Evolutionary conservation across 2,888 invertebrate genomes (phyloP), one percentile per base, ranked within the genome.

Genomic region (Drosophila nigritarsus): DNA sequence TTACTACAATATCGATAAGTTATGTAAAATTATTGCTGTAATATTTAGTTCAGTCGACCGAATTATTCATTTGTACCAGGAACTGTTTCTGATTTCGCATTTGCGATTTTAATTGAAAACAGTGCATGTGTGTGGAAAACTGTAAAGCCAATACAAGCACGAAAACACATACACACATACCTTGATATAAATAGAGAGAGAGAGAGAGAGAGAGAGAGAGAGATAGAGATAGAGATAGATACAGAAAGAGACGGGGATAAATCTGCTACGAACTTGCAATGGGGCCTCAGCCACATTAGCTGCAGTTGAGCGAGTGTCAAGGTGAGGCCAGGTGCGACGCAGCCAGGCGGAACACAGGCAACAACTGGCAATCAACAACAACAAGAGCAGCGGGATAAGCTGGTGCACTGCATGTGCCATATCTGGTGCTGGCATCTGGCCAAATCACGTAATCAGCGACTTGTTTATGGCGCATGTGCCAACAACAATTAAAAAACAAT

Each of bases 401-500:
- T 48, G 48, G 38, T 53, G 70, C 61, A 48, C 29, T 59, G 59
- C 65, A 45, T 56, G 36, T 20, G 51, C 53, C 56, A 66, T 81
- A 72, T 64, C 67, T 73, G 53, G 72, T 49, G 58, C 64, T 84
- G 84, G 90, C 84, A 89, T 87, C 70, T 75, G 85, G 90, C 87
- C 87, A 87, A 87, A 90, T 87, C 87, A 87, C 85, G 89, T 89
- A 90, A 87, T 89, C 90, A 78, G 64, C 71, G 63, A 84, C 85
- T 87, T 84, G 90, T 90, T 87, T 83, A 85, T 85, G 61, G 90
- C 90, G 84, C 84, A 84, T 89, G 90, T 84, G 90, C 90, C 88
- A 85, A 68, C 61, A 38, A 34, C 40, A 58, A 62, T 76, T 59
- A 56, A 56, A 42, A 40, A 54, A 27, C 18, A 40, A 56, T 56